Base-by-base conservation (phyloP, 2,797 vertebrate genomes). In the Buceros bicornis region DNA sequence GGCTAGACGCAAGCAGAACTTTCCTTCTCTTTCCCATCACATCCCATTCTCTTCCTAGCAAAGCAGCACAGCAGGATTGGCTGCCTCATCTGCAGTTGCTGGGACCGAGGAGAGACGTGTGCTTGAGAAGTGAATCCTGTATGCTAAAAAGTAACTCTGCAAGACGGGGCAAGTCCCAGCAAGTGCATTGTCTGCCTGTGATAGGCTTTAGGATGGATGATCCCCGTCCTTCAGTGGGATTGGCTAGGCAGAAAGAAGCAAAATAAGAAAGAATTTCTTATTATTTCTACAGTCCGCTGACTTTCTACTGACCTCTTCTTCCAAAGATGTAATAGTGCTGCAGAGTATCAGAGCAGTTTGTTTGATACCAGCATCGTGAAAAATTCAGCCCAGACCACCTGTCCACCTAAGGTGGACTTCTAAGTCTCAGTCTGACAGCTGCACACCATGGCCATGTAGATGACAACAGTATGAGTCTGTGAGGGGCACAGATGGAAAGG, bases 361-460 rank as follows among this genome's bases (percentile, higher is more conserved):
- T 28, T 78, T 76, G 33, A 25, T 81, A 48, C 6, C 26, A 19
- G 15, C 20, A 29, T 24, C 31, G 40, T 33, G 45, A 76, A 70
- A 74, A 93, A 64, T 70, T 58, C 47, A 60, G 57, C 51, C 54
- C n/a, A 31, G 62, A 47, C 64, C 29, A 58, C 45, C 56, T 60
- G 22, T 53, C 37, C 57, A 31, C 51, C 33, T 33, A 33, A 33
- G 33, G 33, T 33, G 33, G 33, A 33, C 33, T 62, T 69, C n/a
- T 47, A 22, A 53, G 60, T 56, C 54, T 79, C 25, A 43, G 15
- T 42, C 11, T 58, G 50, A 47, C 3, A 11, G 42, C 26, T 3
- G 2, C 45, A 50, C 20, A 28, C 20, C 2, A 8, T 8, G 54
- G 10, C 37, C 4, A 0, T 7, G 6, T 15, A 40, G 70, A 35